These are phyloP conservation scores for Nerophis ophidion DNA, from an alignment of 2,113 vertebrate genomes.

Conservation along the genomic window DNA sequence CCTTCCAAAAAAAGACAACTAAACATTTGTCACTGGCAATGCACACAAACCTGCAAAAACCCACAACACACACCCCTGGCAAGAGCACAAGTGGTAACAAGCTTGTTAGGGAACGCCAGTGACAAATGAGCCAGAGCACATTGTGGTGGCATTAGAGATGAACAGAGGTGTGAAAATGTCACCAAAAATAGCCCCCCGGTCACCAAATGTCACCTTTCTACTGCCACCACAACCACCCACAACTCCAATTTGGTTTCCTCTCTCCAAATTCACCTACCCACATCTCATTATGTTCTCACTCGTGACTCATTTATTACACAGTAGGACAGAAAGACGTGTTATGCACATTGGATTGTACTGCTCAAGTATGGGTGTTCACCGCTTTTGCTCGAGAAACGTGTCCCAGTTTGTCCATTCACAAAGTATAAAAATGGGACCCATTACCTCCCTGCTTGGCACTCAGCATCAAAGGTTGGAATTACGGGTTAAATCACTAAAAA, in stretches of 20 bases:
- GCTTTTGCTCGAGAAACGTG: no score
- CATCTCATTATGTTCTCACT: slow-evolving; percentile 4
- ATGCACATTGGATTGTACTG: no score
- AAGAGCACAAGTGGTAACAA: slow-evolving; percentile 36
- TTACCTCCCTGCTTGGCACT: no score
- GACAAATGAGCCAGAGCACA: slow-evolving; percentile 53
- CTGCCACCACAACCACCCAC: slow-evolving; percentile 14
- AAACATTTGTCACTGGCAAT: background rate
- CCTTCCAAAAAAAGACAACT: no score
- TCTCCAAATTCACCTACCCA: slow-evolving; percentile 17
- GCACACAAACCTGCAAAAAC: slow-evolving; percentile 12
- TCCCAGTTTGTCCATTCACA: no score
- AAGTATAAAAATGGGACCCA: no score
- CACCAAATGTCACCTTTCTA: slow-evolving; percentile 62
- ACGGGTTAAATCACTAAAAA: no score
- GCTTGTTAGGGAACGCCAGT: slow-evolving; percentile 58
- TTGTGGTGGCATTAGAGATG: slow-evolving; percentile 58
- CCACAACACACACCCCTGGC: slow-evolving; percentile 14
- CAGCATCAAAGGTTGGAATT: no score
- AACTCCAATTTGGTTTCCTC: slow-evolving; percentile 17
- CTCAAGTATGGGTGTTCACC: no score
- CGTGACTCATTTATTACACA: background rate
- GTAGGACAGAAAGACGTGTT: background rate
- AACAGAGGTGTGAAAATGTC: slow-evolving; percentile 69
- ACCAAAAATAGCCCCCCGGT: slow-evolving; percentile 62